These are phyloP conservation scores for Hirundo rustica DNA, from an alignment of 2,797 vertebrate species.

Conservation along the genomic window DNA sequence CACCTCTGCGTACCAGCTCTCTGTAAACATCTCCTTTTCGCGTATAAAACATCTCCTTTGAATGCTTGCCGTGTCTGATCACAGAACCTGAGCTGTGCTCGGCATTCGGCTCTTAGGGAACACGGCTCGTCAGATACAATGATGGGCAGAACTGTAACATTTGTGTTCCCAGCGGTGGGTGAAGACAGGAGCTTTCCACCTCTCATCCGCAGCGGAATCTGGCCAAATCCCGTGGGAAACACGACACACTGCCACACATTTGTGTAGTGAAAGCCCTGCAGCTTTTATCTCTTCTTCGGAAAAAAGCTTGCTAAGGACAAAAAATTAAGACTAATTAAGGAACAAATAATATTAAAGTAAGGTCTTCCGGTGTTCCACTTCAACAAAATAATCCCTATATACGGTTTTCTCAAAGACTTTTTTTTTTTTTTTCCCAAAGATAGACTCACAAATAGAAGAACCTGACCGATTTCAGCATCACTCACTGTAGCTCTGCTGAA, in stretches of 20 bases:
- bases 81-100: not conserved
- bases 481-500: constrained; percentile 3
- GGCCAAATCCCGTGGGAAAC: not conserved
- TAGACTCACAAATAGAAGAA: not conserved
- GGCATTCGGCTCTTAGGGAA: not conserved
- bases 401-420: not conserved
- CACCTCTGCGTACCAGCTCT: not conserved
- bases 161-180: not conserved
- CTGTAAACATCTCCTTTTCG: constrained; percentile 16
- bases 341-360: not conserved
- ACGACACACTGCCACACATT: not conserved
- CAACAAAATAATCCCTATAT: not conserved
- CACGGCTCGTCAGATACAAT: not conserved
- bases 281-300: not conserved
- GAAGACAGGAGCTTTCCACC: constrained; percentile 3
- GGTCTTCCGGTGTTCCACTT: not conserved
- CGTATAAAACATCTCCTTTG: constrained; percentile 13
- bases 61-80: not conserved
- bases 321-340: not conserved
- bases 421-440: not conserved
- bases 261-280: not conserved
- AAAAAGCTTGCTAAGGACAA: not conserved
- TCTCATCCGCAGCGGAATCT: not conserved
- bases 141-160: not conserved
- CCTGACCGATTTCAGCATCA: not conserved